A percentile compares a stretch with the other conserved stretches of the same genome.
These are phyloP conservation scores for Ictalurus furcatus DNA, from an alignment of 2,113 vertebrate genomes.

Conservation along the genomic window DNA sequence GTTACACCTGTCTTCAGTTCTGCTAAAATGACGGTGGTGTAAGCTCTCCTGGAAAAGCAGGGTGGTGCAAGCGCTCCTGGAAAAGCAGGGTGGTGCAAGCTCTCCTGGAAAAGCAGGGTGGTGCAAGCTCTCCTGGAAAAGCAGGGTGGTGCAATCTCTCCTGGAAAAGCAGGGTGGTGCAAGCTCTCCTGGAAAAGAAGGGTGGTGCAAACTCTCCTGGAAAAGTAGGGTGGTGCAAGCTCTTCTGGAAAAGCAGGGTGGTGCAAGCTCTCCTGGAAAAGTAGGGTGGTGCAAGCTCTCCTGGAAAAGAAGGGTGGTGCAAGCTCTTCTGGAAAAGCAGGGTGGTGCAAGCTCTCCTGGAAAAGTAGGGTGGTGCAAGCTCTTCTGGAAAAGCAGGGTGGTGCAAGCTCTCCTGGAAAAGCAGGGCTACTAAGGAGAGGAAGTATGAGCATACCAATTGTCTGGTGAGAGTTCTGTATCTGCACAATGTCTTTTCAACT, in stretches of 20 bases:
- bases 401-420: neutral
- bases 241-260: neutral
- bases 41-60: neutral
- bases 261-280: too few species aligned
- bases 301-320: neutral
- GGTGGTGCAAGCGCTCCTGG: neutral
- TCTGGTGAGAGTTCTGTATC: neutral
- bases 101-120: neutral
- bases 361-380: neutral
- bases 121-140: neutral
- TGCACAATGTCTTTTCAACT: neutral
- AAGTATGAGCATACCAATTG: conserved; percentile 3
- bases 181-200: neutral
- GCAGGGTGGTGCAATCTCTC: neutral
- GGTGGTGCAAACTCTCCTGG: neutral
- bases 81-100: neutral
- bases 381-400: neutral
- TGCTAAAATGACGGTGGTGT: conserved; percentile 5
- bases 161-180: neutral
- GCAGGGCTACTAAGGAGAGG: neutral
- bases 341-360: neutral
- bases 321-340: neutral
- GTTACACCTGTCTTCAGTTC: conserved; percentile 38
- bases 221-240: neutral
- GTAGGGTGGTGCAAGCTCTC: neutral